These are phyloP conservation scores for Zele albiditarsus DNA, from an alignment of 2,888 invertebrate genomes.

Conservation along the genomic window DNA sequence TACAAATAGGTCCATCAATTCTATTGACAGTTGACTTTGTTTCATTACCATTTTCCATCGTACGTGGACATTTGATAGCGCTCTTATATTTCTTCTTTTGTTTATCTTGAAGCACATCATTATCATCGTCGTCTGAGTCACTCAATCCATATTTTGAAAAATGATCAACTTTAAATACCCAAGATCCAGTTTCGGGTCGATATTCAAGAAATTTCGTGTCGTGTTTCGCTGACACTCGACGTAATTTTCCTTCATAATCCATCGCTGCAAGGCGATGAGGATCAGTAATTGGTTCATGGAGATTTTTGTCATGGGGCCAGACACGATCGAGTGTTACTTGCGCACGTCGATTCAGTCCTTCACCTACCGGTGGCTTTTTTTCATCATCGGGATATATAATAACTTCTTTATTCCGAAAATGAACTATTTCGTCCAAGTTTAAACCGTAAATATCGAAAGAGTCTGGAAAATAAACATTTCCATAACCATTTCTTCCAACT, in stretches of 20 bases:
- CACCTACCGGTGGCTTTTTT: slow-evolving; percentile 90
- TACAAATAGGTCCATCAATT: background rate
- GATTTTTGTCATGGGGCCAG: slow-evolving; percentile 93
- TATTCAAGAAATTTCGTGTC: slow-evolving; percentile 95
- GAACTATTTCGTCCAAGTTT: slow-evolving; percentile 92
- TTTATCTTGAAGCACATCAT: slow-evolving; percentile 67
- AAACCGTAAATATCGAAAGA: slow-evolving; percentile 88
- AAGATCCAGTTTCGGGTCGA: slow-evolving; percentile 95
- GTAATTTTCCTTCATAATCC: slow-evolving; percentile 90
- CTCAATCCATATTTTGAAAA: slow-evolving; percentile 94
- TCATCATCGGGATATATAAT: slow-evolving; percentile 94
- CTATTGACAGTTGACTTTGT: background rate
- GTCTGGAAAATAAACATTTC: slow-evolving; percentile 90
- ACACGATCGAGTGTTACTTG: slow-evolving; percentile 94
- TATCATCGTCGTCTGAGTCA: slow-evolving; percentile 91
- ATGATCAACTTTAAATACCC: slow-evolving; percentile 96
- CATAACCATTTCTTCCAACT: slow-evolving; percentile 91
- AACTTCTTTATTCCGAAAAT: slow-evolving; percentile 95
- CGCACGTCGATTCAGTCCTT: slow-evolving; percentile 91
- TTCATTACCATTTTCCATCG: background rate
- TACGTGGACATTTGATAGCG: background rate
- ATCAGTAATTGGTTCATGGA: slow-evolving; percentile 85
- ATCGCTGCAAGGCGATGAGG: slow-evolving; percentile 84
- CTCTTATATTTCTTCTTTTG: slow-evolving; percentile 55
- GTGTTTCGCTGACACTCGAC: slow-evolving; percentile 88